These are phyloP conservation scores for Magallana ariakensis DNA, from an alignment of 1,140 invertebrate species.

Conservation along the genomic window DNA sequence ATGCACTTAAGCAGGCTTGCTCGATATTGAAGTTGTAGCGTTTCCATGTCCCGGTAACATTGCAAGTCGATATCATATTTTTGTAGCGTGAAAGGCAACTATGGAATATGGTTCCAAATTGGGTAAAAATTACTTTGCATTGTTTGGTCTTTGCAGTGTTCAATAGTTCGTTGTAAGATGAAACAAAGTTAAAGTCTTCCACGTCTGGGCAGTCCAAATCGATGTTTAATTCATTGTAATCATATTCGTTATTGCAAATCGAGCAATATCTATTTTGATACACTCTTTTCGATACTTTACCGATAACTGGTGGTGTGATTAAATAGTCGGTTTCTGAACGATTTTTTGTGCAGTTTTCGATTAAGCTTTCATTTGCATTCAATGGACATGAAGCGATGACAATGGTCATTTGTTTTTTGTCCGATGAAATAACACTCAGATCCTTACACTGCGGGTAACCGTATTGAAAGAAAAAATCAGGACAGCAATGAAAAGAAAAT, in stretches of 20 bases:
- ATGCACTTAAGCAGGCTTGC: neutral
- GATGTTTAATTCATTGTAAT: neutral
- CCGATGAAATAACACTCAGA: neutral
- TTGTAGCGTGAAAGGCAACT: neutral
- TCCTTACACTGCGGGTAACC: neutral
- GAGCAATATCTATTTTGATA: neutral
- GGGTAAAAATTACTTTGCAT: neutral
- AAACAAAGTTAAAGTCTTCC: neutral
- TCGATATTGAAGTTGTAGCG: neutral
- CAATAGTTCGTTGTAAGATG: slow-evolving; percentile 1
- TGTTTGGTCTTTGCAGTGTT: neutral
- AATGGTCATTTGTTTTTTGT: too few relatives aligned
- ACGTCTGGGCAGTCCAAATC: neutral
- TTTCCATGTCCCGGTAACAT: neutral
- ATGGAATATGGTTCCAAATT: neutral
- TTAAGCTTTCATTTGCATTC: neutral
- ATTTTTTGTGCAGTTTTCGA: neutral
- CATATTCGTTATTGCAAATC: neutral
- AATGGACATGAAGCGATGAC: neutral
- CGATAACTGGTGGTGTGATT: neutral
- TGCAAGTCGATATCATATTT: neutral
- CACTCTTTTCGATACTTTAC: too few relatives aligned
- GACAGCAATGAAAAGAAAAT: neutral
- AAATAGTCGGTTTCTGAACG: neutral
- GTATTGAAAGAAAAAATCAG: neutral